Base-by-base conservation (phyloP, 37 sponge, comb jelly and placozoan species). In the Petrosia ficiformis region DNA sequence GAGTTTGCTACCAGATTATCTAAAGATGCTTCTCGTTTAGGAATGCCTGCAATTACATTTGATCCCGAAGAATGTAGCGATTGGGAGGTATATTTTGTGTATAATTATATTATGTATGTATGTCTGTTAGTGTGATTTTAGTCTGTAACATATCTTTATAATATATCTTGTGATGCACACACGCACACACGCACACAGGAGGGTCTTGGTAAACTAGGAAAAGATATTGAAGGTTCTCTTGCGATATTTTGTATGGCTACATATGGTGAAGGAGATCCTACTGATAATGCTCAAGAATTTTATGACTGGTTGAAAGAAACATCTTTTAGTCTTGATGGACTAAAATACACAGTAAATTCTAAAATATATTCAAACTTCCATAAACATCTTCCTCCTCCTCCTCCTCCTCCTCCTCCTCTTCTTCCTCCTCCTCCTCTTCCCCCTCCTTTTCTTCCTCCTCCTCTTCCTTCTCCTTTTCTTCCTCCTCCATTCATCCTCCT, bases 201-300 rank as follows among this genome's bases (percentile, higher is more conserved):
- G 26, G 88, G 86, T 36, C 60, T 97, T 30, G 31, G 61, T 5
- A 82, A 84, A 48, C 42, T 95, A 66, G 57, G 73, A 22, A 32
- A 32, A 31, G 86, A 92, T 40, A 85, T 89, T 37, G 88, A 95
- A 43, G 80, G 80, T 21, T 81, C 78, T 11, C 65, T 97, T 22
- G 93, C 79, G 42, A 74, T 97, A 60, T 95, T 97, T 68, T 89
- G 90, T 44, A 44, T 97, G 83, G 95, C 99, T 16, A 97, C 99
- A 0, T 95, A 97, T 64, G 99, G 99, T 21, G 99, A 95, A 42
- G 99, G 99, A 39, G 99, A 97, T 57, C 99, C 99, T 0, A 97
- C 99, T 26, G 99, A 97, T 39, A 97, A 97, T 85, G 93, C 99
- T 25, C 57, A 71, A 54, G 96, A 95, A 42, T 37, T 97, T 25